Evolutionary conservation across 2,113 vertebrate genomes (phyloP).

Genomic region (Takifugu flavidus): DNA sequence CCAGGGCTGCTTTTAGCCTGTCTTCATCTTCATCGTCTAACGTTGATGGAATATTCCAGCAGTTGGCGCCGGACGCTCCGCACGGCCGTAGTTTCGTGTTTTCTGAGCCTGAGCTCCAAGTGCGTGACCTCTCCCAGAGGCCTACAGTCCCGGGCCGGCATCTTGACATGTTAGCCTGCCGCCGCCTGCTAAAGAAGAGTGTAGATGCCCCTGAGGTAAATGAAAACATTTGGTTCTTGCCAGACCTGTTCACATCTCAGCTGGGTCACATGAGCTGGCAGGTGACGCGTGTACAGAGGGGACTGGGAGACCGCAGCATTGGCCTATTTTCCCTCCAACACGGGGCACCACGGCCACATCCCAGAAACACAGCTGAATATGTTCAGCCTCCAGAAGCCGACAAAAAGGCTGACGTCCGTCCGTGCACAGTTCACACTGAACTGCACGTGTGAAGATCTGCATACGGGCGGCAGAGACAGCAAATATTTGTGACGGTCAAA

Average conservation of each 20-base stretch:
- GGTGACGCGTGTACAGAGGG: conserved; percentile 68
- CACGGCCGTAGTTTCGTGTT: conserved; percentile 33
- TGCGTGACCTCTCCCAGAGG: conserved; percentile 62
- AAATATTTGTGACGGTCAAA: too few species aligned
- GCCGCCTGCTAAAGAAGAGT: conserved; percentile 60
- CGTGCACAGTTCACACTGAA: conserved; percentile 31
- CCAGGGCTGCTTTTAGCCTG: conserved; percentile 14
- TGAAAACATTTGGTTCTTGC: conserved; percentile 74
- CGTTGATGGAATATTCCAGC: too few species aligned
- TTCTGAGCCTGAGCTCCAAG: conserved; percentile 46
- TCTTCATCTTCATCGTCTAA: neutral
- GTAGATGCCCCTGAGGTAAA: conserved; percentile 71
- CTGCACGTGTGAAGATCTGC: neutral
- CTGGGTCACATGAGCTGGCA: conserved; percentile 68
- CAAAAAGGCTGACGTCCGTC: conserved; percentile 64
- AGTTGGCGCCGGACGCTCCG: too few species aligned
- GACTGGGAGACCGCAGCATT: conserved; percentile 56
- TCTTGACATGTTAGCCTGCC: conserved; percentile 67
- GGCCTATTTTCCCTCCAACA: conserved; percentile 63
- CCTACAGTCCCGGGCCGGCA: conserved; percentile 50
- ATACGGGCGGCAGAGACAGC: too few species aligned
- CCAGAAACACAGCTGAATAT: conserved; percentile 60
- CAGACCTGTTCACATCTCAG: conserved; percentile 71
- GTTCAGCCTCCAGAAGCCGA: conserved; percentile 32
- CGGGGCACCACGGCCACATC: conserved; percentile 47